Evolutionary conservation across 1,140 invertebrate genomes (phyloP), one percentile per base, ranked within the genome.

Genomic region (Dreissena rostriformis): DNA sequence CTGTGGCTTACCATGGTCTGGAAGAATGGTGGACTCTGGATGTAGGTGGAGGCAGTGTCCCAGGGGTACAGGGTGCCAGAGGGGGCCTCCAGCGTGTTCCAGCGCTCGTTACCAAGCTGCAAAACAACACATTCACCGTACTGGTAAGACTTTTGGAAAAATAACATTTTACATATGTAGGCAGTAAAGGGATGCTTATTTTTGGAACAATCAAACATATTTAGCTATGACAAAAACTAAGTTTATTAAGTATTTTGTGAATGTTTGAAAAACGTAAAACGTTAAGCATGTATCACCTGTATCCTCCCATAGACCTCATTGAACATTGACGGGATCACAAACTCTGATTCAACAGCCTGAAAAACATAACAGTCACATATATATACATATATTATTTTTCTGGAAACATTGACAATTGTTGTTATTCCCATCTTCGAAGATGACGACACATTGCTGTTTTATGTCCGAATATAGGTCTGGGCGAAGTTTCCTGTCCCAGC

Each of bases 271-370:
- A 39, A 39, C 39, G 39, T 39, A 39, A 39, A 39, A 39, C 39
- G 39, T 39, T 39, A 39, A 39, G 39, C 39, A 39, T 39, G 39
- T 39, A 39, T 85, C 76, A 93, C 93, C 78, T 93, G 87, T 75
- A 95, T 94, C 84, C 92, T 97, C 8, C 95, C 95, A 90, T 99
- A 99, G n/a, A 98, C 97, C 94, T 99, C 97, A 89, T 96, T 96
- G 93, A 99, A 99, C 97, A 99, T 99, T n/a, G 97, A 96, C 0
- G 98, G 98, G 71, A 99, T 97, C 2, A 99, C 98, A 91, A 96
- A 95, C 91, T 97, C 95, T 86, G 96, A 96, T 92, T 99, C 98
- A 0, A 99, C 96, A 22, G 95, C 95, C 90, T 98, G 97, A 7
- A 39, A 87, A 86, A 70, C 74, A 70, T 73, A 75, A 55, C 22